These are phyloP conservation scores for Metallyticus violacea DNA, from an alignment of 2,888 invertebrate species.

Conservation along the genomic window DNA sequence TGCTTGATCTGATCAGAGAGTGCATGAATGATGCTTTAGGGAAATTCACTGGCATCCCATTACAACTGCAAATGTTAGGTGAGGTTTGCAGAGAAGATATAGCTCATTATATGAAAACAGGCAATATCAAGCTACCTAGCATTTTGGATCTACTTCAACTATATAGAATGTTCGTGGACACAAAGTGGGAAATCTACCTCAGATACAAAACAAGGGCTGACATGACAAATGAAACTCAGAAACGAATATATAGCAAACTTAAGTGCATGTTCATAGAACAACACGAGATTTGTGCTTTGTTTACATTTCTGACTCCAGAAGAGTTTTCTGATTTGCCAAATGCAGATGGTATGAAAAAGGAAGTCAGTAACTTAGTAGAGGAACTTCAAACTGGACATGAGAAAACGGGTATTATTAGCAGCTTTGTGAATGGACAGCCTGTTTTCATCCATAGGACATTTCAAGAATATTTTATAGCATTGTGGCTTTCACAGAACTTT, in stretches of 20 bases:
- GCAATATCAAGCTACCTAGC: background rate
- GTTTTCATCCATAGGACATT: slow-evolving; percentile 26
- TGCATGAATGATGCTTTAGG: background rate
- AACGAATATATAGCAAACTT: background rate
- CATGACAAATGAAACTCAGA: background rate
- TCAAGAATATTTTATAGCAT: slow-evolving; percentile 25
- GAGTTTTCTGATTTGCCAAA: background rate
- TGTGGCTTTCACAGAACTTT: slow-evolving; percentile 15
- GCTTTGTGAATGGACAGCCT: slow-evolving; percentile 11
- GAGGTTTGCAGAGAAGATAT: slow-evolving; percentile 18
- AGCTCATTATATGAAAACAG: background rate
- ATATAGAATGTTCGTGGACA: slow-evolving; percentile 21
- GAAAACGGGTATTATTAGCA: slow-evolving; percentile 16
- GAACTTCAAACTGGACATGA: slow-evolving; percentile 12
- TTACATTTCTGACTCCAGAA: background rate
- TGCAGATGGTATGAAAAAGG: background rate
- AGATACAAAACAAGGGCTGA: slow-evolving; percentile 18
- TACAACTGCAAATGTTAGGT: slow-evolving; percentile 17
- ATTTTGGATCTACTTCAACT: slow-evolving; percentile 8
- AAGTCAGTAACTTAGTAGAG: background rate
- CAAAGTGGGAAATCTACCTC: slow-evolving; percentile 18
- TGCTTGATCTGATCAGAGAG: background rate
- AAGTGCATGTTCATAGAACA: background rate
- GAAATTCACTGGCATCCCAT: slow-evolving; percentile 20
- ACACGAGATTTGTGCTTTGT: slow-evolving; percentile 1